Evolutionary conservation across 2,113 vertebrate genomes (phyloP).

Genomic region (Aphyosemion australe): DNA sequence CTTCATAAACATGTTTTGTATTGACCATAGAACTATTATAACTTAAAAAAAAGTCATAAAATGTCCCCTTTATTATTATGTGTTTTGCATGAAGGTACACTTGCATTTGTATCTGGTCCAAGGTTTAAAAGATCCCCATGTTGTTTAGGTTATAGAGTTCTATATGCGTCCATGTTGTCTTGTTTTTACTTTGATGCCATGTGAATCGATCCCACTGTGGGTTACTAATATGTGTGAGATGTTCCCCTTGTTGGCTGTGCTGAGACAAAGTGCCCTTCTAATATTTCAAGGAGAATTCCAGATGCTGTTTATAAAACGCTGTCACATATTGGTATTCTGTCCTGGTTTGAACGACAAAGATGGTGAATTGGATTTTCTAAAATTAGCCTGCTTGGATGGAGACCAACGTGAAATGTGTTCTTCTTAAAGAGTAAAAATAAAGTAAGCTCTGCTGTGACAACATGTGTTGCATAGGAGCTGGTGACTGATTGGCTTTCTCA

Average conservation of each 20-base stretch:
- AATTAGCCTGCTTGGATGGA: slow-evolving; percentile 48
- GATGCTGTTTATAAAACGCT: slow-evolving; percentile 36
- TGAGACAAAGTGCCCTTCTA: slow-evolving; percentile 20
- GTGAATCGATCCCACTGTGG: background rate
- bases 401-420: slow-evolving; percentile 22
- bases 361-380: slow-evolving; percentile 55
- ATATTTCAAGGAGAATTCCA: slow-evolving; percentile 45
- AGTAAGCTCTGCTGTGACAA: slow-evolving; percentile 8
- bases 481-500: slow-evolving; percentile 46
- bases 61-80: too few species aligned
- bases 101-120: background rate
- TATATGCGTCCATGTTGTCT: background rate
- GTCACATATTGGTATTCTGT: slow-evolving; percentile 56
- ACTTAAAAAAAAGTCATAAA: too few species aligned
- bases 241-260: background rate
- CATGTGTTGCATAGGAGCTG: slow-evolving; percentile 33
- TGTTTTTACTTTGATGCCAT: background rate
- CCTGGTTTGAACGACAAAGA: slow-evolving; percentile 57
- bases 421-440: slow-evolving; percentile 12
- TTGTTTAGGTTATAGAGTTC: background rate
- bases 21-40: too few species aligned
- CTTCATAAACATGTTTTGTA: too few species aligned
- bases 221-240: background rate
- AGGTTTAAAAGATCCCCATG: background rate
- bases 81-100: too few species aligned